Base-by-base conservation (phyloP, 2,797 vertebrate genomes). In the Typhlichthys eigenmanni region DNA sequence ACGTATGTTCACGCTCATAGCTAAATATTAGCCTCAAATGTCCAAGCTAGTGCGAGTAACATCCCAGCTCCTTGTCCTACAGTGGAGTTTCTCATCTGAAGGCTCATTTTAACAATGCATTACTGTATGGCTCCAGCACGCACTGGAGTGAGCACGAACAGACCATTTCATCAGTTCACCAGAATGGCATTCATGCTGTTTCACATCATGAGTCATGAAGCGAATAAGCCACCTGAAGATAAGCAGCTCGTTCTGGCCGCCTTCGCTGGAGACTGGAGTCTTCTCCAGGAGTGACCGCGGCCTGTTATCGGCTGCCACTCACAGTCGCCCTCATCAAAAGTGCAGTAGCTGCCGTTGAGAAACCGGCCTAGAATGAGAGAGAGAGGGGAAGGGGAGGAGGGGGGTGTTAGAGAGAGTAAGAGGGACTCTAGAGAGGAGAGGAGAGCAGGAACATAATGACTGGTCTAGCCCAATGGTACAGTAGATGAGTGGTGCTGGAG, bases 271-370 rank as follows among this genome's bases (percentile, higher is more conserved):
- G 82, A 79, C 17, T 86, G 90, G 50, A 88, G 85, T 58, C 95
- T 87, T 73, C 82, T 90, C 96, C 96, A 98, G 13, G 79, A 85
- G 63, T 92, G 88, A 17, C 74, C 74, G 9, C 72, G 87, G 55
- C 84, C 69, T 0, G 38, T 68, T 52, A 89, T 53, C 0, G 94
- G 80, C 74, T 91, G 90, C 97, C 97, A 99, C 66, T 94, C 91
- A 68, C 97, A 99, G 62, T 95, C 92, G 1, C 90, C 93, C 10
- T 95, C 93, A 82, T 98, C 95, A 71, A 99, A 98, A 0, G 94
- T 93, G 72, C 97, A 99, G 85, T 98, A 97, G 87, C 95, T 97
- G 55, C 96, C 96, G 65, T 91, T 87, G 66, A 97, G 95, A 54
- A 98, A 96, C 57, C 85, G 91, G 78, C 91, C 97, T 99, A 74